Percentiles rank a stretch among this genome's conserved stretches.
These are phyloP conservation scores for Petrocephalus sullivani DNA, from an alignment of 2,797 vertebrate genomes.

Conservation along the genomic window DNA sequence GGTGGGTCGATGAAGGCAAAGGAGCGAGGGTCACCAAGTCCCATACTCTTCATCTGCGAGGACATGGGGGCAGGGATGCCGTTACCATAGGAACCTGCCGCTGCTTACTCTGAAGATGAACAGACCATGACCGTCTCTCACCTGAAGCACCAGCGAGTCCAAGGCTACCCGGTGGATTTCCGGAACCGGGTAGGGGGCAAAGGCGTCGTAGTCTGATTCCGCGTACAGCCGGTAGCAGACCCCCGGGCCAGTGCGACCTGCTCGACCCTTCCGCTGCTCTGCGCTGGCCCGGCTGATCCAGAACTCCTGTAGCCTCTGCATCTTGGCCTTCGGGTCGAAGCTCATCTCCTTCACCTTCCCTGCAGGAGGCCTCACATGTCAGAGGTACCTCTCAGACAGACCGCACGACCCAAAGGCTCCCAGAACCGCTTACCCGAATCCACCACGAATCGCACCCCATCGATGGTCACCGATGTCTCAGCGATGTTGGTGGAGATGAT, in stretches of 20 bases:
- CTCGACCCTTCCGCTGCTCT: constrained; percentile 87
- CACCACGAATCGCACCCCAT: constrained; percentile 82
- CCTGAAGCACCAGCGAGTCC: constrained; percentile 83
- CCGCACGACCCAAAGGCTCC: neutral
- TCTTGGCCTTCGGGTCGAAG: constrained; percentile 82
- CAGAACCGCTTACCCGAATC: constrained; percentile 72
- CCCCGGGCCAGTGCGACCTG: constrained; percentile 82
- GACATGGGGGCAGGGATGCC: neutral
- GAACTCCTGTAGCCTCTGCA: constrained; percentile 89
- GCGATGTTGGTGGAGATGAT: constrained; percentile 92
- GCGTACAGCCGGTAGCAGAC: constrained; percentile 86
- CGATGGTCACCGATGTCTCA: constrained; percentile 89
- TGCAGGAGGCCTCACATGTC: constrained; percentile 34
- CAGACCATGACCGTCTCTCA: constrained; percentile 31
- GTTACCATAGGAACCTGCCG: neutral
- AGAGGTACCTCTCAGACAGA: neutral
- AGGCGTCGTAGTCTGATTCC: constrained; percentile 79
- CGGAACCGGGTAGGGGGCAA: constrained; percentile 78
- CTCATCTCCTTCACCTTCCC: constrained; percentile 96
- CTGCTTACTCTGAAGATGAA: neutral
- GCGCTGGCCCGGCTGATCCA: constrained; percentile 93
- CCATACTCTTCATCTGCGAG: constrained; percentile 87
- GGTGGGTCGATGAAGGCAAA: constrained; percentile 88
- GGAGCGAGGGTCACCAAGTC: constrained; percentile 75
- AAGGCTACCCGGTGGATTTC: constrained; percentile 86